Evolutionary conservation across 1,140 invertebrate species (phyloP), one percentile per base, ranked within the genome.

Genomic region (Metopolophium dirhodum): DNA sequence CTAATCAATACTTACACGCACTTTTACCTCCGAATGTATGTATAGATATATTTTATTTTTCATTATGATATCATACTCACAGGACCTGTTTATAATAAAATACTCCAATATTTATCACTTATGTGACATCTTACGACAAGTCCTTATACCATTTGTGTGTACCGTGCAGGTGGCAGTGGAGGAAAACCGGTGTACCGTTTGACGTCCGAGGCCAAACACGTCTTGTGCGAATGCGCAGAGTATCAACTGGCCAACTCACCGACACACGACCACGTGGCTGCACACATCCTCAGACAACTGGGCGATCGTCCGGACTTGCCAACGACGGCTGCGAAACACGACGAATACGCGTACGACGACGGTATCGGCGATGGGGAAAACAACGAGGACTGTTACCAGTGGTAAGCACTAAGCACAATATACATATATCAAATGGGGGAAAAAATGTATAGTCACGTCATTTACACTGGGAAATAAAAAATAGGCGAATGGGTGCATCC

Each of bases 341-440:
- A 94, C 14, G 95, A 95, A 11, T 95, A 95, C 83, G 94, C 94
- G 20, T 95, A 95, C 93, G 95, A 96, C 85, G 95, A 95, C 77
- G 30, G 61, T n/a, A 30, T 68, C 6, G 61, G 61, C 30, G 95
- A 95, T 94, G 82, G 22, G 20, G 95, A 95, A 94, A 91, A 23
- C 47, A 90, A 22, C 49, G 91, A 93, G 57, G 91, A 93, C 35
- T 92, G 90, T 49, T 85, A 93, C 35, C 77, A 93, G 45, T 93
- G 91, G 91, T 93, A 6, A 57, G 51, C 61, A n/a, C 51, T 51
- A 7, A 54, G 6, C 14, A n/a, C 6, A 14, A n/a, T n/a, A 61
- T 3, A 11, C 3, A 0, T 47, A 47, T 41, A 61, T 68, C 1
- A 45, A 45, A 8, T 8, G 23, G n/a, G 35, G 9, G 23, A 37